A percentile compares a stretch with the other conserved stretches of the same genome.
Conservation (phyloP, 92 coral and sea anemone genomes). For the Phenganax stokvisi region DNA sequence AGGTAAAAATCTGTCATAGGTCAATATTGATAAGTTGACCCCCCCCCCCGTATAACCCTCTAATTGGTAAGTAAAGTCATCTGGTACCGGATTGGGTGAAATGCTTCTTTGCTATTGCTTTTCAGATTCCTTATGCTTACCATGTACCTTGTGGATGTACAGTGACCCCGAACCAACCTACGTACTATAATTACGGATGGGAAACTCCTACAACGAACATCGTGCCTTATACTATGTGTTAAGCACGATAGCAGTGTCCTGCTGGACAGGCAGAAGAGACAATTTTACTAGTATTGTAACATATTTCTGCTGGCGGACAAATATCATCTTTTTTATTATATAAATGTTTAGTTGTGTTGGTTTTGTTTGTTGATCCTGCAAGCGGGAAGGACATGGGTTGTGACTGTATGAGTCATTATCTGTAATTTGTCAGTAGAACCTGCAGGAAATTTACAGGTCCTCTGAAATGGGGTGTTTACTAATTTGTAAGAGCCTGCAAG, state of each 20-base stretch:
- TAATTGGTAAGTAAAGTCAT: too few relatives aligned
- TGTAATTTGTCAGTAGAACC: too few relatives aligned
- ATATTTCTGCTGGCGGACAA: background rate
- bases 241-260: background rate
- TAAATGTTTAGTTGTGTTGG: background rate
- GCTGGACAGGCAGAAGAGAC: conserved; percentile 7
- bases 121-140: background rate
- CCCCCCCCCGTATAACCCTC: too few relatives aligned
- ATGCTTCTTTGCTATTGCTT: background rate
- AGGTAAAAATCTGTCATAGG: too few relatives aligned
- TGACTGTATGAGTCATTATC: too few relatives aligned
- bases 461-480: too few relatives aligned
- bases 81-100: too few relatives aligned
- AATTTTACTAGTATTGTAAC: background rate
- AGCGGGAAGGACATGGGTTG: too few relatives aligned
- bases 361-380: too few relatives aligned
- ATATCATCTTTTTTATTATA: background rate
- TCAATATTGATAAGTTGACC: too few relatives aligned
- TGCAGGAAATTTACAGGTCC: too few relatives aligned
- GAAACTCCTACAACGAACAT: background rate
- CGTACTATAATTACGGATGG: background rate
- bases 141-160: background rate
- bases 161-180: background rate
- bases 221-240: background rate
- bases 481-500: too few relatives aligned